These are phyloP conservation scores for Sander vitreus DNA, from an alignment of 2,113 vertebrate genomes.

Conservation along the genomic window DNA sequence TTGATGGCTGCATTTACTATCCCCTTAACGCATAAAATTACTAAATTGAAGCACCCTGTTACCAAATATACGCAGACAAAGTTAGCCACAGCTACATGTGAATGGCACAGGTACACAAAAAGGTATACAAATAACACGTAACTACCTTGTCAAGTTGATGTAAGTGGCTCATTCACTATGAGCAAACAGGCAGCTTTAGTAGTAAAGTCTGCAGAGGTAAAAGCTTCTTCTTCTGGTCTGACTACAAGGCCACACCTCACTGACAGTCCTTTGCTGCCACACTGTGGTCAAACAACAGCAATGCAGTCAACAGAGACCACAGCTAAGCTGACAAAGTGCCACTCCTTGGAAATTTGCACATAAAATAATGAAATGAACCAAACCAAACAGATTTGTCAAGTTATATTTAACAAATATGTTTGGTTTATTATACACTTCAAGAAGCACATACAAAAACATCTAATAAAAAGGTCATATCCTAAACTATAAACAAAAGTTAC, in stretches of 20 bases:
- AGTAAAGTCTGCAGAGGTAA: background rate
- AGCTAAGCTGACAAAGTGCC: background rate
- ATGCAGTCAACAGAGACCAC: background rate
- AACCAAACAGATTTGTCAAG: background rate
- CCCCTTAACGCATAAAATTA: background rate
- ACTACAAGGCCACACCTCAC: background rate
- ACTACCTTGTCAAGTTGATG: background rate
- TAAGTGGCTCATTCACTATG: background rate
- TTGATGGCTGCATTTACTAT: background rate
- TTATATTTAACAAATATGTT: background rate
- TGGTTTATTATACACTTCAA: background rate
- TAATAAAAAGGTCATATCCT: background rate
- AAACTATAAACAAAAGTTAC: background rate
- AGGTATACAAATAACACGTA: background rate
- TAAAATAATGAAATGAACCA: background rate
- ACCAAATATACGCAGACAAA: background rate
- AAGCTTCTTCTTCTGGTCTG: constrained; percentile 41
- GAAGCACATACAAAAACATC: background rate
- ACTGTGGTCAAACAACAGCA: constrained; percentile 43
- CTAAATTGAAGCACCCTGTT: background rate
- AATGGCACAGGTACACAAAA: background rate
- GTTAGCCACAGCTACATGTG: background rate
- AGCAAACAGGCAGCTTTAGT: background rate
- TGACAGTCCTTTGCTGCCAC: constrained; percentile 65
- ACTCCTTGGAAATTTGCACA: background rate